A percentile compares a stretch with the other conserved stretches of the same genome.
Conservation (phyloP, 1,140 invertebrate genomes). For the Procambarus virginalis region DNA sequence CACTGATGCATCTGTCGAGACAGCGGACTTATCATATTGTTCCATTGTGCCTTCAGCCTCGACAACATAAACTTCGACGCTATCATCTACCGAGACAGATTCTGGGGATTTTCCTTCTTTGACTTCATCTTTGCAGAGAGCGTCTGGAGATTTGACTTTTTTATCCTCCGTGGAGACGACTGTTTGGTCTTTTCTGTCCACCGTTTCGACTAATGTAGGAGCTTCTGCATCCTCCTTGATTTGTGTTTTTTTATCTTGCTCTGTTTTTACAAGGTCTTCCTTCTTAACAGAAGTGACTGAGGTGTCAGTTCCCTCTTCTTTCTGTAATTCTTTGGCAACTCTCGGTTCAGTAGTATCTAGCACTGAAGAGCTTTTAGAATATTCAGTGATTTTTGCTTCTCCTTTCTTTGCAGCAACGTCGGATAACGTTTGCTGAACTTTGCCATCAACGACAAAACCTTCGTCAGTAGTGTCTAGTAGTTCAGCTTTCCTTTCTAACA, state of each 20-base stretch:
- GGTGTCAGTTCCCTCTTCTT: no score
- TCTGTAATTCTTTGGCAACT: no score
- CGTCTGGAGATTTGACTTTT: background rate
- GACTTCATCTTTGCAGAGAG: background rate
- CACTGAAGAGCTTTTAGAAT: background rate
- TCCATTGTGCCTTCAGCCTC: background rate
- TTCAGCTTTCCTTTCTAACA: background rate
- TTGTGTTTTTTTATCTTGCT: no score
- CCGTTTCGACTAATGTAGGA: no score
- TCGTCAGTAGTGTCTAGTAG: background rate
- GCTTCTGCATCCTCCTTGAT: no score
- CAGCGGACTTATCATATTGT: background rate
- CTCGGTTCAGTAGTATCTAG: no score
- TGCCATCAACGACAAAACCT: background rate
- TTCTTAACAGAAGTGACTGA: no score
- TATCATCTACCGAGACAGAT: background rate
- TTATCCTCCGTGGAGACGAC: background rate
- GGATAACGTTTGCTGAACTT: background rate
- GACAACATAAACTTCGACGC: no score
- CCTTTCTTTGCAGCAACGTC: background rate
- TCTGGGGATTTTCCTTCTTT: background rate
- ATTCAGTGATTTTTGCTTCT: background rate
- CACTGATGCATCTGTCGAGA: background rate
- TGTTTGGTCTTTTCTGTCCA: no score
- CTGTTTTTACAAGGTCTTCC: no score